Percentiles rank a stretch among this genome's conserved stretches.
Evolutionary conservation across 2,113 vertebrate species (phyloP).

Genomic region (Platichthys stellatus): DNA sequence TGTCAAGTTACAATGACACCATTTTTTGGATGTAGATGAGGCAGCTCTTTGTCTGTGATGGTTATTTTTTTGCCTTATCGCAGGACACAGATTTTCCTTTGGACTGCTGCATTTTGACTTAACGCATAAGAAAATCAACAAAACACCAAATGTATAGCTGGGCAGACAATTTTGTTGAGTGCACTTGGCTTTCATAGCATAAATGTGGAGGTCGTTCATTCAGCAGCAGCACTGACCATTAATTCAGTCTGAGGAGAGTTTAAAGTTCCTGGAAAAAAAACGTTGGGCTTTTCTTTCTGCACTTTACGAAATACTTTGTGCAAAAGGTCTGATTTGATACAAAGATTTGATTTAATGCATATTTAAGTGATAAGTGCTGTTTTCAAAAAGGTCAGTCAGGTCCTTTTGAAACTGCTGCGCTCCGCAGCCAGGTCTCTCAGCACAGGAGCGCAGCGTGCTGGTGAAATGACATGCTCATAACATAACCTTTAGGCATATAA

Average conservation of each 20-base stretch:
- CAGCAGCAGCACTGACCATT: background rate
- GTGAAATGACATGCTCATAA: background rate
- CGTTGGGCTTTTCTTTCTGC: background rate
- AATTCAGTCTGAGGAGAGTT: background rate
- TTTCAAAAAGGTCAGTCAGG: background rate
- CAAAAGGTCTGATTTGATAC: background rate
- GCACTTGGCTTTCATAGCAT: background rate
- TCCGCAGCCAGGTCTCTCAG: background rate
- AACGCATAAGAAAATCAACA: slow-evolving; percentile 28
- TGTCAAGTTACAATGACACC: slow-evolving; percentile 45
- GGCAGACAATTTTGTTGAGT: background rate
- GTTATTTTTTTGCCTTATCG: slow-evolving; percentile 60
- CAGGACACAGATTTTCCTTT: slow-evolving; percentile 62
- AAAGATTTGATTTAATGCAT: background rate
- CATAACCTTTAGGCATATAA: background rate
- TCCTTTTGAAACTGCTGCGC: background rate
- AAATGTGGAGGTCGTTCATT: slow-evolving; percentile 3
- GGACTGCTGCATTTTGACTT: slow-evolving; percentile 48
- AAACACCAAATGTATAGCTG: background rate
- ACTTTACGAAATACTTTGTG: background rate
- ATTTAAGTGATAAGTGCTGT: background rate
- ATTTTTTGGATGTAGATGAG: slow-evolving; percentile 43
- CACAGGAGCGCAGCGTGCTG: background rate
- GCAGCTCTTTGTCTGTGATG: slow-evolving; percentile 29
- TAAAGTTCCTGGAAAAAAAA: background rate